Conservation (phyloP, 2,113 vertebrate genomes). For the Sprattus sprattus region DNA sequence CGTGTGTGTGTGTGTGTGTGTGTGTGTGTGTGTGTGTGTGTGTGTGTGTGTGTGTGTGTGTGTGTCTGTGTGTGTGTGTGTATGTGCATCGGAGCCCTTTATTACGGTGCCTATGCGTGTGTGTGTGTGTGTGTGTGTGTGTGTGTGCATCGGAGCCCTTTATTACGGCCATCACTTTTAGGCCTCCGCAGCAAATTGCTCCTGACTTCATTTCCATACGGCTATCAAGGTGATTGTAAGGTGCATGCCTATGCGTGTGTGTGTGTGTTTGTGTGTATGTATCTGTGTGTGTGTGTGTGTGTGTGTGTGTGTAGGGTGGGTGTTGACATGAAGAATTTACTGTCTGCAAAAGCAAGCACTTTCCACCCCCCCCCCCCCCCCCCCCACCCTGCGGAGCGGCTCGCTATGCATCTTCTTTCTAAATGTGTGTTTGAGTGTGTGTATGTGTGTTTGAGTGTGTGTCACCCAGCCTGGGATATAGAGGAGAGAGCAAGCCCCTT, state of each 20-base stretch:
- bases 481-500: too few species aligned
- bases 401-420: slow-evolving; percentile 41
- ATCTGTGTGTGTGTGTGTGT: background rate
- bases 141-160: slow-evolving; percentile 64
- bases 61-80: too few species aligned
- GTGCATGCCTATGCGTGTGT: background rate
- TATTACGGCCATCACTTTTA: slow-evolving; percentile 57
- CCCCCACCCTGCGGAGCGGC: background rate
- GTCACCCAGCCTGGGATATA: slow-evolving; percentile 22
- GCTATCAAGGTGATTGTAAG: slow-evolving; percentile 49
- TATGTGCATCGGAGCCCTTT: too few species aligned
- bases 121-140: too few species aligned
- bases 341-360: slow-evolving; percentile 54
- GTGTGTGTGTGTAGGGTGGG: background rate
- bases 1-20: too few species aligned
- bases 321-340: slow-evolving; percentile 53
- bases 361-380: slow-evolving; percentile 34
- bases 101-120: too few species aligned
- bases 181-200: slow-evolving; percentile 61
- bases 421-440: slow-evolving; percentile 49
- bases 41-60: too few species aligned
- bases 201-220: slow-evolving; percentile 66
- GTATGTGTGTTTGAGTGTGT: slow-evolving; percentile 49
- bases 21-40: too few species aligned
- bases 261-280: background rate